These are phyloP conservation scores for Scaptomyza pallida DNA, from an alignment of 1,140 invertebrate species.

Conservation along the genomic window DNA sequence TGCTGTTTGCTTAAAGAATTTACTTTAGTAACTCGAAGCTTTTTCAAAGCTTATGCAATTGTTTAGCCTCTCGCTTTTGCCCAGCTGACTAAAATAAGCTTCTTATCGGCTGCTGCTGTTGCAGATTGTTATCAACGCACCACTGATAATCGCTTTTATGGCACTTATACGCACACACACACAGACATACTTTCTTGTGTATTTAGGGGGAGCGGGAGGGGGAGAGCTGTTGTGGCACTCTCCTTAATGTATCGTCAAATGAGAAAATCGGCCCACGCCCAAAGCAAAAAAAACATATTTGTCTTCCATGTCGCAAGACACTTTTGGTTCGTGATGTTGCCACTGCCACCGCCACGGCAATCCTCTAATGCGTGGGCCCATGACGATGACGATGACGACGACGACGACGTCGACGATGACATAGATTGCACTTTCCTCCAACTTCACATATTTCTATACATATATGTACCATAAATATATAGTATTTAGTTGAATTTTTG, in stretches of 20 bases:
- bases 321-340: not conserved
- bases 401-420: slow-evolving; percentile 5
- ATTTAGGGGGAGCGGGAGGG: no score
- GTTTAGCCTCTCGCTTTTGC: not conserved
- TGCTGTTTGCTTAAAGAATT: no score
- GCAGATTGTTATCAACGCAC: slow-evolving; percentile 44
- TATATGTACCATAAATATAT: slow-evolving; percentile 13
- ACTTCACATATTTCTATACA: slow-evolving; percentile 35
- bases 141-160: slow-evolving; percentile 35
- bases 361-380: slow-evolving; percentile 41
- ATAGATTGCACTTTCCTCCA: slow-evolving; percentile 24
- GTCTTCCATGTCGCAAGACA: slow-evolving; percentile 46
- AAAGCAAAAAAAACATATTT: slow-evolving; percentile 24
- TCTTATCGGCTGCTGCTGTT: slow-evolving; percentile 36
- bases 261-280: slow-evolving; percentile 59
- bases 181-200: not conserved
- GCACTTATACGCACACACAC: slow-evolving; percentile 4
- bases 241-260: slow-evolving; percentile 68
- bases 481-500: slow-evolving; percentile 11
- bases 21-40: not conserved
- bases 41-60: slow-evolving; percentile 42
- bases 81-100: slow-evolving; percentile 10
- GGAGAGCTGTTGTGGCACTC: slow-evolving; percentile 4
- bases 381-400: slow-evolving; percentile 1
- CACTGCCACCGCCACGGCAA: slow-evolving; percentile 21